phyloP scores from a whole-genome alignment of 1,140 invertebrate genomes.

The Drosophila kohkoa region DNA sequence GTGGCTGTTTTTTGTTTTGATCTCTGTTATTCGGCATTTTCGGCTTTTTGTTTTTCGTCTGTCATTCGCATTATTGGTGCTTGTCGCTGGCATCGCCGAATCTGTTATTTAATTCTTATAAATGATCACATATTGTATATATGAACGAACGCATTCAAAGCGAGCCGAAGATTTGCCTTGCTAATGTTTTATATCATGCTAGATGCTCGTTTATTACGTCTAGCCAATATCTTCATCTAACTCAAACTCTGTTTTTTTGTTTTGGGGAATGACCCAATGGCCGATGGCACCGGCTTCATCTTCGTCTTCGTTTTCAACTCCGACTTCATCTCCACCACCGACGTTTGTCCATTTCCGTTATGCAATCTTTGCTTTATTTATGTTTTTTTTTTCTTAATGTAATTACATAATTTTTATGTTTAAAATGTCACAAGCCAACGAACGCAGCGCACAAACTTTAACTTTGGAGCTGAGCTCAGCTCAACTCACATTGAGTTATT shows the following conservation, averaged over 20 bases:
- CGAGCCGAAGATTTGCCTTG: constrained; percentile 23
- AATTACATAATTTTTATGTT: constrained; percentile 76
- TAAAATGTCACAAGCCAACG: constrained; percentile 78
- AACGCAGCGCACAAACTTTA: constrained; percentile 27
- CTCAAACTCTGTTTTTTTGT: not conserved
- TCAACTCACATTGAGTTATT: constrained; percentile 57
- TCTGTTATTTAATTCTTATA: constrained; percentile 52
- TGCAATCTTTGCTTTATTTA: constrained; percentile 59
- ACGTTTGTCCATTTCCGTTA: constrained; percentile 48
- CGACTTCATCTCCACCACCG: not conserved
- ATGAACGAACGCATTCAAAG: constrained; percentile 13
- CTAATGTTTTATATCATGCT: constrained; percentile 63
- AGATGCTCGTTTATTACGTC: constrained; percentile 70
- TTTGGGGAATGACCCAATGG: constrained; percentile 51
- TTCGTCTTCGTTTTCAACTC: constrained; percentile 1
- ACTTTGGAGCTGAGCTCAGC: constrained; percentile 35
- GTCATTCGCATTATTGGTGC: constrained; percentile 21
- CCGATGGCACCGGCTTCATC: constrained; percentile 11
- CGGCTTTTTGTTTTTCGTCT: constrained; percentile 32
- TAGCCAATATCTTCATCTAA: constrained; percentile 14
- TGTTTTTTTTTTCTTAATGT: constrained; percentile 35
- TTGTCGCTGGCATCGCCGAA: constrained; percentile 31
- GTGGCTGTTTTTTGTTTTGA: constrained; percentile 22
- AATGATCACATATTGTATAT: constrained; percentile 14
- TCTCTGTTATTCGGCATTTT: constrained; percentile 9